A percentile compares a stretch with the other conserved stretches of the same genome.
Evolutionary conservation across 2,797 vertebrate genomes (phyloP).

Genomic region (Artibeus lituratus): DNA sequence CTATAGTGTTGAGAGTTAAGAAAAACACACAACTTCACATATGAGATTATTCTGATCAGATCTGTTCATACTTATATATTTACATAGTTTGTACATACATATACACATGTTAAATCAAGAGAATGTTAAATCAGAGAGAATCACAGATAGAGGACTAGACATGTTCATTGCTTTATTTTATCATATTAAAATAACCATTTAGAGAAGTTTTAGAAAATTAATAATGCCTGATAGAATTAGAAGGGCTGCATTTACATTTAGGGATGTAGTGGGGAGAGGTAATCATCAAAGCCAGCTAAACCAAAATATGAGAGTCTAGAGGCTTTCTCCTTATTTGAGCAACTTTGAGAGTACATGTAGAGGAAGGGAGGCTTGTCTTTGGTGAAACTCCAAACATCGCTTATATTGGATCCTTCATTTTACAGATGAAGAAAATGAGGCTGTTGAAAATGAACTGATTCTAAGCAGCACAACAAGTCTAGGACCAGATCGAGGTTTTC

Average conservation of each 20-base stretch:
- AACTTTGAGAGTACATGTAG: neutral
- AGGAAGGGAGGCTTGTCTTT: neutral
- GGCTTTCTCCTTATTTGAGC: neutral
- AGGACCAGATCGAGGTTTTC: neutral
- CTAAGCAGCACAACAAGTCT: neutral
- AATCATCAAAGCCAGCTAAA: neutral
- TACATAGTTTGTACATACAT: neutral
- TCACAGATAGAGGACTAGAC: neutral
- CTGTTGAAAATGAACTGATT: neutral
- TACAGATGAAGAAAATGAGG: neutral
- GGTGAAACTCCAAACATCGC: neutral
- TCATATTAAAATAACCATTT: constrained; percentile 6
- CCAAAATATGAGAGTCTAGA: neutral
- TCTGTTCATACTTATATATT: neutral
- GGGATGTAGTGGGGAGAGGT: neutral
- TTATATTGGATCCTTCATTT: neutral
- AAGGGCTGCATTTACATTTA: neutral
- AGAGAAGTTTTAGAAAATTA: neutral
- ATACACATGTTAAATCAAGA: neutral
- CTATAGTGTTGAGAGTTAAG: neutral
- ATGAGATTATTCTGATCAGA: neutral
- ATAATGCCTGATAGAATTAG: neutral
- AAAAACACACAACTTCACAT: neutral
- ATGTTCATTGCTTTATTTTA: neutral
- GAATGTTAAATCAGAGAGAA: neutral